Evolutionary conservation across 2,888 invertebrate species (phyloP).

Genomic region (Oasisia sp.): DNA sequence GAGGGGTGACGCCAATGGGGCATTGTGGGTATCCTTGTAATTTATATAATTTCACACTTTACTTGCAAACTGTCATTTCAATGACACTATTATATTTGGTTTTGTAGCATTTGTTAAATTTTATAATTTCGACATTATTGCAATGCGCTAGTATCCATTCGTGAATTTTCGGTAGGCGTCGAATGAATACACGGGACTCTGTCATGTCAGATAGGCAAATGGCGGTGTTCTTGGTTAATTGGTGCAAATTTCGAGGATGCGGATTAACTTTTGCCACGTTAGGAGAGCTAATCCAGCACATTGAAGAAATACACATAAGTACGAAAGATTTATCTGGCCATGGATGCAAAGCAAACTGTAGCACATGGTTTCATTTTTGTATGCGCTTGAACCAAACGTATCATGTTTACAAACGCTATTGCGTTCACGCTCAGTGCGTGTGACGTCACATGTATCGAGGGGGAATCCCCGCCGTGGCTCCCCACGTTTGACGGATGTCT

Average conservation of each 20-base stretch:
- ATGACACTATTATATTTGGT: slow-evolving; percentile 13
- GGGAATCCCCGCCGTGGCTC: not conserved
- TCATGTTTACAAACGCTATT: slow-evolving; percentile 10
- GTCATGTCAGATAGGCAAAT: slow-evolving; percentile 65
- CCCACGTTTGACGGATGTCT: not conserved
- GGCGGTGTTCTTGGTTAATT: slow-evolving; percentile 91
- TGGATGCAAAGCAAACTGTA: slow-evolving; percentile 21
- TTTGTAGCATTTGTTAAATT: not conserved
- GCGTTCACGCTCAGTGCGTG: not conserved
- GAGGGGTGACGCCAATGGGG: slow-evolving; percentile 7
- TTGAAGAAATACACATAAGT: slow-evolving; percentile 89
- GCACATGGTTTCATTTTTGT: slow-evolving; percentile 1
- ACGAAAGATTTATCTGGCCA: slow-evolving; percentile 56
- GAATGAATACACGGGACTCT: slow-evolving; percentile 1
- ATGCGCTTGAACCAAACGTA: not conserved
- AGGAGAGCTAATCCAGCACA: slow-evolving; percentile 85
- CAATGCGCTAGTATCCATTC: not conserved
- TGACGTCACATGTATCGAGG: not conserved
- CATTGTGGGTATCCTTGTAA: not conserved
- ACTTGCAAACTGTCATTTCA: not conserved
- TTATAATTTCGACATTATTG: not conserved
- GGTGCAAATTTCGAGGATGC: slow-evolving; percentile 89
- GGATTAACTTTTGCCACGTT: slow-evolving; percentile 84
- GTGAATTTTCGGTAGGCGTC: slow-evolving; percentile 19
- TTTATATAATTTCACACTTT: not conserved